Conservation (phyloP, 2,888 invertebrate species). For the Clostera curtula region DNA sequence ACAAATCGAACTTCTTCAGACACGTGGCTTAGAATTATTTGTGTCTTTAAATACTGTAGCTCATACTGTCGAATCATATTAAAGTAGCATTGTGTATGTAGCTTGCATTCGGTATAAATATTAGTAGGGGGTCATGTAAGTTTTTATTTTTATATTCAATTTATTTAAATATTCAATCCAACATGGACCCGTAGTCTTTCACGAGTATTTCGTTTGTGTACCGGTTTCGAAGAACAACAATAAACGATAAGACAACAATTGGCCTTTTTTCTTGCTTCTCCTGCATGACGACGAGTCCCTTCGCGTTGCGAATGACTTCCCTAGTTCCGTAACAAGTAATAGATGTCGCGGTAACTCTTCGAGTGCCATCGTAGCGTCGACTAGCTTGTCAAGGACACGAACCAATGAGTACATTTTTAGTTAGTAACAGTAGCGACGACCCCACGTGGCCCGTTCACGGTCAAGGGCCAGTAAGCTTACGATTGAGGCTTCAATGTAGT, state of each 20-base stretch:
- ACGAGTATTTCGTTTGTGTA: conserved; percentile 51
- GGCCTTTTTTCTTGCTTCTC: conserved; percentile 69
- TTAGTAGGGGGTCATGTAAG: conserved; percentile 38
- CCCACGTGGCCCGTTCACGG: conserved; percentile 21
- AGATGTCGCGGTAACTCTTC: conserved; percentile 15
- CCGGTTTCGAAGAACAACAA: conserved; percentile 60
- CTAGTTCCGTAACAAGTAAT: conserved; percentile 18
- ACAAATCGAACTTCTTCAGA: conserved; percentile 10
- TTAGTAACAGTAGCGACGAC: conserved; percentile 24
- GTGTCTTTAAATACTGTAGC: conserved; percentile 29
- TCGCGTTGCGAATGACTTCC: conserved; percentile 22
- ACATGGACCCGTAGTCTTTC: conserved; percentile 38
- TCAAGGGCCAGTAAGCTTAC: conserved; percentile 12
- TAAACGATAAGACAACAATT: conserved; percentile 64
- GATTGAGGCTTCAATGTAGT: conserved; percentile 14
- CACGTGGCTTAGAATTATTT: conserved; percentile 20
- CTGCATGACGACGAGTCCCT: conserved; percentile 48
- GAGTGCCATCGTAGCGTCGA: conserved; percentile 19
- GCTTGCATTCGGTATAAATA: conserved; percentile 24
- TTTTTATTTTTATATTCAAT: conserved; percentile 68
- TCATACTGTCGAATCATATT: conserved; percentile 25
- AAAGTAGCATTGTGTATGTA: conserved; percentile 30
- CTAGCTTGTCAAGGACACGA: conserved; percentile 19
- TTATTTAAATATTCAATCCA: conserved; percentile 37
- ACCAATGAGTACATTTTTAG: conserved; percentile 24